Conservation (phyloP, 2,888 invertebrate species). For the Eumacrocentrus americanus region DNA sequence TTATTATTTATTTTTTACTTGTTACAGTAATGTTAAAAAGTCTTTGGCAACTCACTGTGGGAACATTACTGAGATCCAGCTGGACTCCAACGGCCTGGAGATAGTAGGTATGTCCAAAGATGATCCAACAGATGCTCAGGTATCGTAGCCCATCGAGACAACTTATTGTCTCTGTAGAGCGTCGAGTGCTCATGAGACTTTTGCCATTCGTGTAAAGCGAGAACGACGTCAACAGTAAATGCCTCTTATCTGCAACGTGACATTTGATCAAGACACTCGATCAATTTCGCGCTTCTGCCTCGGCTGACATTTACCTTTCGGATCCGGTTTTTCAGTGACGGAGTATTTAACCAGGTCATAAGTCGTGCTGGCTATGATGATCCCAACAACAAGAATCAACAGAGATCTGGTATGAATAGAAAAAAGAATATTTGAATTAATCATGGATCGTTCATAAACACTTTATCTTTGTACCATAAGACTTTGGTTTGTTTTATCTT, state of each 20-base stretch:
- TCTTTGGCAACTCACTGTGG: conserved; percentile 38
- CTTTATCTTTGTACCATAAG: conserved; percentile 6
- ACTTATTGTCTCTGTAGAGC: conserved; percentile 43
- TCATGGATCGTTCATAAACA: neutral
- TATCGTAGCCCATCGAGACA: conserved; percentile 62
- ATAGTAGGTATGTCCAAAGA: conserved; percentile 55
- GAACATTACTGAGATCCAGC: conserved; percentile 42
- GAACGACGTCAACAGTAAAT: conserved; percentile 48
- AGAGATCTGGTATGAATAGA: conserved; percentile 30
- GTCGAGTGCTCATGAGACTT: conserved; percentile 46
- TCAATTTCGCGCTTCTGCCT: conserved; percentile 10
- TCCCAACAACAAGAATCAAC: conserved; percentile 41
- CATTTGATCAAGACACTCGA: conserved; percentile 4
- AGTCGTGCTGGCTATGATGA: conserved; percentile 46
- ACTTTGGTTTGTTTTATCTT: conserved; percentile 19
- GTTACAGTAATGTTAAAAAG: neutral
- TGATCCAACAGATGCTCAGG: conserved; percentile 57
- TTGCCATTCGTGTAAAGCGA: conserved; percentile 58
- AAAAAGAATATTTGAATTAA: conserved; percentile 18
- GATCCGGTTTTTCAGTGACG: conserved; percentile 34
- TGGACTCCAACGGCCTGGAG: conserved; percentile 42
- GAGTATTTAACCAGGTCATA: conserved; percentile 47
- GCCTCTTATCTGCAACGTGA: conserved; percentile 31
- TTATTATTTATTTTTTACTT: too few species aligned
- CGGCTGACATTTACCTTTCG: conserved; percentile 37